phyloP scores from a whole-genome alignment of 2,797 vertebrate species.

The Amblyraja radiata region DNA sequence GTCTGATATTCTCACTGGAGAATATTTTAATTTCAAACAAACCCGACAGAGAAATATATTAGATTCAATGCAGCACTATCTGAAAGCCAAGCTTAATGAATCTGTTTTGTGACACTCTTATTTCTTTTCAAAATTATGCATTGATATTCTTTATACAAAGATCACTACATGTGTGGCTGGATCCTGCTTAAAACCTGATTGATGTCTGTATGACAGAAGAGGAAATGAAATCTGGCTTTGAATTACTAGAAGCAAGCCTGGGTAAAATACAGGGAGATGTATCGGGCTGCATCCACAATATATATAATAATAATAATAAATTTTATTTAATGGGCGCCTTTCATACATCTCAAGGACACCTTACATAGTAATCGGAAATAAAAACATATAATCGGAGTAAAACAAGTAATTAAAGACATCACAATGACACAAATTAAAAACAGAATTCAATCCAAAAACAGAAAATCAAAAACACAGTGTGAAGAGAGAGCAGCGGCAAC shows the following conservation, averaged over 20 bases:
- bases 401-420: too few relatives aligned
- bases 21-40: constrained; percentile 16
- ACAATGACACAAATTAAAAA: too few relatives aligned
- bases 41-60: constrained; percentile 18
- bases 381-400: too few relatives aligned
- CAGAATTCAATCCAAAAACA: too few relatives aligned
- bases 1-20: constrained; percentile 13
- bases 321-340: too few relatives aligned
- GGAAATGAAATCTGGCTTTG: constrained; percentile 23
- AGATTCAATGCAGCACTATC: constrained; percentile 12
- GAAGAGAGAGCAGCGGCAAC: too few relatives aligned
- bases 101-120: constrained; percentile 21
- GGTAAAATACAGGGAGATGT: neutral
- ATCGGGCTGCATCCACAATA: neutral
- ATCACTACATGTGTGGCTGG: neutral
- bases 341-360: too few relatives aligned
- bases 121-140: constrained; percentile 33
- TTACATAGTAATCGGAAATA: too few relatives aligned
- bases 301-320: too few relatives aligned
- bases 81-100: constrained; percentile 26
- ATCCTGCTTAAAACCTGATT: constrained; percentile 19
- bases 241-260: neutral
- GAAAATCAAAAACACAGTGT: too few relatives aligned
- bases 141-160: constrained; percentile 29
- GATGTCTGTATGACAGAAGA: neutral